Base-by-base conservation (phyloP, 2,797 vertebrate genomes). In the Poeciliopsis gracilis region DNA sequence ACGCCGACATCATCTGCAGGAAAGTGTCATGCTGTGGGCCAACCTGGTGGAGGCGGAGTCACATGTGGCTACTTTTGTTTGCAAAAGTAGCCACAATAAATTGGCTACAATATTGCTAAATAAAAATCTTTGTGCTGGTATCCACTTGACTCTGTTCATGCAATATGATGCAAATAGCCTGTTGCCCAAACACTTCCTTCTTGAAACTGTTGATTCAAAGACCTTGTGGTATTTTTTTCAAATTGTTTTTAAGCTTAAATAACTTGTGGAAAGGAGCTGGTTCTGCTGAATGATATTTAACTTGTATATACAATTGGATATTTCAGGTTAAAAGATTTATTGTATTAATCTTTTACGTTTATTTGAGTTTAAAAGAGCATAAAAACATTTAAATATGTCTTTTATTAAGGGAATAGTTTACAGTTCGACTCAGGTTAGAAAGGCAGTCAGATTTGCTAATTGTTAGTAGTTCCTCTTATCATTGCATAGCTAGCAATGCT, bases 131-230 rank as follows among this genome's bases (percentile, higher is more conserved):
- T 2, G 41, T 2, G 41, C 66, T 5, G 20, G 10, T 30, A 25
- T 11, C 6, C 7, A 75, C 33, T 85, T 86, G 55, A 81, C 81
- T 89, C 73, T 81, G 83, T 85, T 87, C 59, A 59, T 12, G 73
- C 72, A 49, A 23, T 75, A 75, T 86, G 79, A 82, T 80, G 80
- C 61, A 88, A 87, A 72, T n/a, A 77, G 30, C 43, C 36, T 63
- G 59, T 46, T 55, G 59, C 47, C 57, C n/a, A 72, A 63, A 55
- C 10, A 13, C 66, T 78, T 76, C 43, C 63, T 41, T 45, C 57
- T 49, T 45, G 53, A 73, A 76, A 36, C 57, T 46, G 38, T 51
- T 25, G 12, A 79, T 84, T 61, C 46, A 63, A 63, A 25, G 25
- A 15, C 2, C 20, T n/a, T 1, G 0, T 30, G 47, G 33, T 63